These are phyloP conservation scores for Gracilinanus agilis DNA, from an alignment of 2,113 vertebrate genomes.

Conservation along the genomic window DNA sequence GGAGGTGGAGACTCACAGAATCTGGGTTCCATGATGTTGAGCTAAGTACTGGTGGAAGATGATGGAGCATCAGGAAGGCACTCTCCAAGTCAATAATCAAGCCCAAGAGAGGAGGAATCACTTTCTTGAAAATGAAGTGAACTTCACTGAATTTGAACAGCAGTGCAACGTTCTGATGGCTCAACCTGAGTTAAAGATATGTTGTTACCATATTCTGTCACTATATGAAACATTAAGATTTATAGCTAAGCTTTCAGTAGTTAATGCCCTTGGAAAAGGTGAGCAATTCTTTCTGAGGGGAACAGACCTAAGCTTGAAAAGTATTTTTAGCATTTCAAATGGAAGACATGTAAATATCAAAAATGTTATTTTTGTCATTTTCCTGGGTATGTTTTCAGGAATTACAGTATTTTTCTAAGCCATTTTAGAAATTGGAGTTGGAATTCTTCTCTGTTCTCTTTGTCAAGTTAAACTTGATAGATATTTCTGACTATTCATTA, in stretches of 20 bases:
- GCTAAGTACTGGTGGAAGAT: background rate
- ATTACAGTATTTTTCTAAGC: constrained; percentile 64
- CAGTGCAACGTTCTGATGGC: background rate
- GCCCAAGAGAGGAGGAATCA: background rate
- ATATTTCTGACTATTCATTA: constrained; percentile 80
- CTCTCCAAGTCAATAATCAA: background rate
- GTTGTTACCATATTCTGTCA: background rate
- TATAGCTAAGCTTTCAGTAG: constrained; percentile 8
- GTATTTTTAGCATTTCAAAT: constrained; percentile 66
- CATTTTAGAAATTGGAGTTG: constrained; percentile 55
- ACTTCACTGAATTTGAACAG: background rate
- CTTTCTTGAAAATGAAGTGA: background rate
- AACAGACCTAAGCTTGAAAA: constrained; percentile 11
- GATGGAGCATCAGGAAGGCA: background rate
- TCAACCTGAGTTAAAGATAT: background rate
- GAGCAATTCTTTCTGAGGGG: background rate
- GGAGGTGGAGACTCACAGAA: background rate
- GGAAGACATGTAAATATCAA: constrained; percentile 53
- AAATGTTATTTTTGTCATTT: constrained; percentile 58
- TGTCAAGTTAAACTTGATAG: constrained; percentile 77
- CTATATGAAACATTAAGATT: background rate
- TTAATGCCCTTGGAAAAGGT: constrained; percentile 13
- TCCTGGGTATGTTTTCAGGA: constrained; percentile 66
- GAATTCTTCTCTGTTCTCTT: constrained; percentile 75
- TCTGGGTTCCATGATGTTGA: background rate